A percentile compares a stretch with the other conserved stretches of the same genome.
phyloP scores from a whole-genome alignment of 2,797 vertebrate species.

The Botia kubotai region DNA sequence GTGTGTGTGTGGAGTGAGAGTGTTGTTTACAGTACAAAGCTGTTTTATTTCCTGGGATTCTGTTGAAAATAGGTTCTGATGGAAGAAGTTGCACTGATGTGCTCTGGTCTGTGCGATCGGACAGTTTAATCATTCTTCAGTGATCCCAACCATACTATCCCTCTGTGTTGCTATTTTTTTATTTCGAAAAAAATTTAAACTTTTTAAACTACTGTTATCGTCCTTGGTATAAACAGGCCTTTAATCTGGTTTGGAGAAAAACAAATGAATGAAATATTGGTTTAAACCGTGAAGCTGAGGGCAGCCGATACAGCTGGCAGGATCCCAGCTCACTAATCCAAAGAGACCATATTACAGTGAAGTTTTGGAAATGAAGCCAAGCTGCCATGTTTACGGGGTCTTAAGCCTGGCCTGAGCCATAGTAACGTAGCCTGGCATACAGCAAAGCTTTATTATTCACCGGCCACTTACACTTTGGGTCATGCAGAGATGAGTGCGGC shows the following conservation, averaged over 20 bases:
- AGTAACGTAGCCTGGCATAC: not conserved
- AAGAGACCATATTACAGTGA: slow-evolving; percentile 3
- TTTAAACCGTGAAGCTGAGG: no score
- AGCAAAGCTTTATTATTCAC: not conserved
- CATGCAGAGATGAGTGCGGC: not conserved
- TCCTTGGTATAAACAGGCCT: no score
- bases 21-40: not conserved
- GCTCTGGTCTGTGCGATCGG: no score
- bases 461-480: not conserved
- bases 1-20: not conserved
- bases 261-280: no score
- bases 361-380: slow-evolving; percentile 3
- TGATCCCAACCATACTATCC: no score
- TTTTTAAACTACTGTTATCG: no score
- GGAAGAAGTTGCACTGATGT: no score
- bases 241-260: no score
- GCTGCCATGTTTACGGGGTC: not conserved
- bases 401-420: not conserved
- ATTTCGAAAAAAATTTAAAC: no score
- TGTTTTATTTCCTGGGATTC: not conserved
- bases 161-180: no score
- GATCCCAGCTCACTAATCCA: not conserved
- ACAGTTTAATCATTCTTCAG: no score
- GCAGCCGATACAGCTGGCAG: no score
- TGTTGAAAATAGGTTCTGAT: not conserved